phyloP scores from a whole-genome alignment of 2,797 vertebrate species.

The Enteromius trimaculatus region DNA sequence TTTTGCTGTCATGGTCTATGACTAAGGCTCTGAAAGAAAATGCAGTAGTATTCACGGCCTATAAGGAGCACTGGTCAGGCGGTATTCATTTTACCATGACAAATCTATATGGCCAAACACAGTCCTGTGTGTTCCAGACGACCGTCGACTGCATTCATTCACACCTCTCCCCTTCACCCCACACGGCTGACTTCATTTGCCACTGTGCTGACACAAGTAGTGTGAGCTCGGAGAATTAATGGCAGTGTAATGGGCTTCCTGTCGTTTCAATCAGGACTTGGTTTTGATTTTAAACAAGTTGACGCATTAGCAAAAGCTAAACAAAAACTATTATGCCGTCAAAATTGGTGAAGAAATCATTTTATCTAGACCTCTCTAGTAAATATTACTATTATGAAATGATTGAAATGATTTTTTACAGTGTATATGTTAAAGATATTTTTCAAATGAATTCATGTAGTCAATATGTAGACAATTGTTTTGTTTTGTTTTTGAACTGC shows the following conservation, averaged over 20 bases:
- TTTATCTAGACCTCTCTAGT: not conserved
- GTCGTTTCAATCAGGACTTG: slow-evolving; percentile 32
- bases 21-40: slow-evolving; percentile 82
- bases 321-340: not conserved
- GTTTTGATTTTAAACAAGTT: not conserved
- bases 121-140: slow-evolving; percentile 82
- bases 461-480: not conserved
- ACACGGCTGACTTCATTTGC: slow-evolving; percentile 74
- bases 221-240: slow-evolving; percentile 49
- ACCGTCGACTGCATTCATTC: slow-evolving; percentile 37
- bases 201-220: slow-evolving; percentile 75
- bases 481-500: not conserved
- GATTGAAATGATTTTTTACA: not conserved
- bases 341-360: not conserved
- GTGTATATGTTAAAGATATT: not conserved
- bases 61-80: slow-evolving; percentile 81
- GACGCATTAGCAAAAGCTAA: not conserved
- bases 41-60: slow-evolving; percentile 82
- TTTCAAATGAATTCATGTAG: not conserved
- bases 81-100: slow-evolving; percentile 86
- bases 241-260: slow-evolving; percentile 48
- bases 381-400: not conserved
- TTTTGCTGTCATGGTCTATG: slow-evolving; percentile 89
- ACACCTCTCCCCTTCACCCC: slow-evolving; percentile 39
- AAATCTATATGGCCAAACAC: slow-evolving; percentile 84